Conservation (phyloP, 2,888 invertebrate species). For the Andrena chrysosceles region DNA sequence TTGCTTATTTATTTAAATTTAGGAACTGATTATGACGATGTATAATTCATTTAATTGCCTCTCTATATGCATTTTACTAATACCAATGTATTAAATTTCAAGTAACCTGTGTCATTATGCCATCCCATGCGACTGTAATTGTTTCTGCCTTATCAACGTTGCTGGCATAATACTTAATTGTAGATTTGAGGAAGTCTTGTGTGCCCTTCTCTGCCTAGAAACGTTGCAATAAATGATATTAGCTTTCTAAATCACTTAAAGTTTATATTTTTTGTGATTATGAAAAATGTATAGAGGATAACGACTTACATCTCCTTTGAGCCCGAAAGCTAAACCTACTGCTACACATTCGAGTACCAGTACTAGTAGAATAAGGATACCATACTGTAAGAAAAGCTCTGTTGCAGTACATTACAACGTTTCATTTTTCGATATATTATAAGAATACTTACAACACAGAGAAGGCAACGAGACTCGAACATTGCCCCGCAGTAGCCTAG, state of each 20-base stretch:
- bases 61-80: constrained; percentile 25
- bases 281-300: not conserved
- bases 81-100: constrained; percentile 7
- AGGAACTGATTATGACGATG: not conserved
- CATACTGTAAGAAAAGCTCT: constrained; percentile 87
- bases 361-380: constrained; percentile 88
- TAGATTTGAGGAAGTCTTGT: constrained; percentile 87
- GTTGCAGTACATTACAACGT: not conserved
- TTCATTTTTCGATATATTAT: not conserved
- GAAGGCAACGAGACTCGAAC: constrained; percentile 89
- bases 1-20: not conserved
- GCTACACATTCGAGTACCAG: constrained; percentile 89
- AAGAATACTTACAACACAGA: constrained; percentile 88
- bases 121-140: constrained; percentile 89
- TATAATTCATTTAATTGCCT: not conserved
- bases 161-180: constrained; percentile 87
- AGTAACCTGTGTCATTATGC: constrained; percentile 87
- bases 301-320: constrained; percentile 87
- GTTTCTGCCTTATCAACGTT: constrained; percentile 87
- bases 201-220: constrained; percentile 87
- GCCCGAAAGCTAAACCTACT: constrained; percentile 88
- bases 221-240: not conserved
- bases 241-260: not conserved
- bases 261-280: not conserved
- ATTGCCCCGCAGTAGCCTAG: constrained; percentile 90